phyloP scores from a whole-genome alignment of 2,113 vertebrate genomes.

The Bettongia penicillata region DNA sequence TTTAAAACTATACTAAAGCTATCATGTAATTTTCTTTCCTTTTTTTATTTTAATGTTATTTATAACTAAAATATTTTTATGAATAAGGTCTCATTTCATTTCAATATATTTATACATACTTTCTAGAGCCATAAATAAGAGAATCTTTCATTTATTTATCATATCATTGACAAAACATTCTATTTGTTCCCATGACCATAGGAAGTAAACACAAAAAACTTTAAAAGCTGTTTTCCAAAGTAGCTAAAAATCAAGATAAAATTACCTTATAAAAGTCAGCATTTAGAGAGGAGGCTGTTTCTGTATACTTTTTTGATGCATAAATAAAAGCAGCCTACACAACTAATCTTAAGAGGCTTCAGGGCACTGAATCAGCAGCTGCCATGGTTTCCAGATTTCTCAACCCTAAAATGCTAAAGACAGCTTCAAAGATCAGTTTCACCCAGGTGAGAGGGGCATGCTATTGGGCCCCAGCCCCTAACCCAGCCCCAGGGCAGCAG shows the following conservation, averaged over 20 bases:
- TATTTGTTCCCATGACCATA: not conserved
- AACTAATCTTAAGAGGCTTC: not conserved
- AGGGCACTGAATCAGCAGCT: too few relatives aligned
- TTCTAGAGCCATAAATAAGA: not conserved
- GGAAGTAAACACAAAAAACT: not conserved
- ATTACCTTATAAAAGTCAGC: not conserved
- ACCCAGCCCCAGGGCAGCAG: too few relatives aligned
- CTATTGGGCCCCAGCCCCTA: too few relatives aligned
- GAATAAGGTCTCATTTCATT: not conserved
- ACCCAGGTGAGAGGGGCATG: too few relatives aligned
- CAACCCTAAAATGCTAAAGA: too few relatives aligned
- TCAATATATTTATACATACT: not conserved
- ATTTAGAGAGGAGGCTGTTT: not conserved
- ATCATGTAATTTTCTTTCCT: too few relatives aligned
- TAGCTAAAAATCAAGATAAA: not conserved
- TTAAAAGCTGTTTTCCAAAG: not conserved
- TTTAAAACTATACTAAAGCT: too few relatives aligned
- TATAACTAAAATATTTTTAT: not conserved
- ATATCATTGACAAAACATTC: not conserved
- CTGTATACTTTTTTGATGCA: not conserved
- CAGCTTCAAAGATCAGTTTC: too few relatives aligned
- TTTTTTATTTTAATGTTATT: not conserved
- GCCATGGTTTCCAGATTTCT: too few relatives aligned
- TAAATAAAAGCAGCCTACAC: not conserved
- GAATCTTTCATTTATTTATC: not conserved